phyloP scores from a whole-genome alignment of 2,888 invertebrate species.

The Plutella xylostella region DNA sequence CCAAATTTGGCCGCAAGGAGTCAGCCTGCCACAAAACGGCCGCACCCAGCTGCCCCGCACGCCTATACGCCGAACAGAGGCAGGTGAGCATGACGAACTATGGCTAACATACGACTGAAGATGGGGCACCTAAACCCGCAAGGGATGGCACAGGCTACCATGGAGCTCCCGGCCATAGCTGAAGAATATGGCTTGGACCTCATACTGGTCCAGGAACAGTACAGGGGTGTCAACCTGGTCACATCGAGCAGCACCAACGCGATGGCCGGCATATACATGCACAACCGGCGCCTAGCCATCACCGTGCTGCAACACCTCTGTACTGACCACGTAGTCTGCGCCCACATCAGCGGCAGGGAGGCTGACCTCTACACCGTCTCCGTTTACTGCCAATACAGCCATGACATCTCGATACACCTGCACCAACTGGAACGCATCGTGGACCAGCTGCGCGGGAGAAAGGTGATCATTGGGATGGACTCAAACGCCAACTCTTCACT shows the following conservation, averaged over 20 bases:
- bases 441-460: neutral
- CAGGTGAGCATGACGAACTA: too few relatives aligned
- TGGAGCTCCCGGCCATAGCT: too few relatives aligned
- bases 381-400: conserved; percentile 19
- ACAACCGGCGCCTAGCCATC: conserved; percentile 6
- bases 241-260: neutral
- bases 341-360: conserved; percentile 5
- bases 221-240: conserved; percentile 17
- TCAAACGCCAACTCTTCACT: conserved; percentile 8
- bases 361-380: conserved; percentile 14
- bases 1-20: conserved; percentile 12
- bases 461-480: conserved; percentile 3
- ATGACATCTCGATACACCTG: conserved; percentile 15
- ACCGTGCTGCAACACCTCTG: conserved; percentile 16
- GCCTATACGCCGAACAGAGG: too few relatives aligned
- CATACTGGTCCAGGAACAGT: too few relatives aligned
- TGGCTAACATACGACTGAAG: conserved; percentile 8
- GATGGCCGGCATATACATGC: too few relatives aligned
- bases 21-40: too few relatives aligned
- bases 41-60: too few relatives aligned
- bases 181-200: too few relatives aligned
- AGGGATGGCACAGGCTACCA: too few relatives aligned
- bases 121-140: conserved; percentile 21
- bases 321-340: conserved; percentile 15
- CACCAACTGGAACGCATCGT: neutral